Evolutionary conservation across 2,888 invertebrate species (phyloP).

Genomic region (Hemithea aestivaria): DNA sequence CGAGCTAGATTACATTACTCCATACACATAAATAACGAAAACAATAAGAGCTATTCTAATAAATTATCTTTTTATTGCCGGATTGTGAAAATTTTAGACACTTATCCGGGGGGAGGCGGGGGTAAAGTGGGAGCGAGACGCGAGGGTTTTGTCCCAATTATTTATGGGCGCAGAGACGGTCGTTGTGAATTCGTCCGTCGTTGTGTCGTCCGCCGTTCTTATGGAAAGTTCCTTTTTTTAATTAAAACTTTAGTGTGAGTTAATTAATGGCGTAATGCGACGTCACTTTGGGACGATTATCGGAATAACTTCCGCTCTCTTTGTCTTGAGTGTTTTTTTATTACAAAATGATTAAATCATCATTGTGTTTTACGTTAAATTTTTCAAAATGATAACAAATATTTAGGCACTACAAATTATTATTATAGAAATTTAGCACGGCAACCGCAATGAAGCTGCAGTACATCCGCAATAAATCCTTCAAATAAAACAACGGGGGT

Average conservation of each 20-base stretch:
- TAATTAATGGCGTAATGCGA: constrained; percentile 66
- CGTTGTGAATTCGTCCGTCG: constrained; percentile 71
- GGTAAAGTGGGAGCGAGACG: constrained; percentile 37
- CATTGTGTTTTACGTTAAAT: no score
- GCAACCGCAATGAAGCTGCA: not conserved
- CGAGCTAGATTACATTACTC: constrained; percentile 78
- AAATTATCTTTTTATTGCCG: constrained; percentile 80
- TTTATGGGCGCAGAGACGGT: constrained; percentile 75
- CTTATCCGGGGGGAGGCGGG: constrained; percentile 65
- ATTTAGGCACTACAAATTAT: no score
- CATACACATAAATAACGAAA: constrained; percentile 79
- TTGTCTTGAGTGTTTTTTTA: constrained; percentile 25
- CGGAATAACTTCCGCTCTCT: constrained; percentile 33
- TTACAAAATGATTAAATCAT: constrained; percentile 11
- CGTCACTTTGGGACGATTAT: constrained; percentile 36
- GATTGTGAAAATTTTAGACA: constrained; percentile 80
- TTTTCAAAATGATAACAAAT: no score
- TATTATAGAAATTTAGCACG: no score
- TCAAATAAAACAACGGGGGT: no score
- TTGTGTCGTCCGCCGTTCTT: constrained; percentile 66
- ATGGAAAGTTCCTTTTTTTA: constrained; percentile 69
- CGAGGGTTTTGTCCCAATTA: constrained; percentile 75
- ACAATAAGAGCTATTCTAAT: constrained; percentile 80
- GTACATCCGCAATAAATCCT: constrained; percentile 16
- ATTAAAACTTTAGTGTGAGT: constrained; percentile 74